phyloP scores from a whole-genome alignment of 1,140 invertebrate genomes.

The Ips nitidus region DNA sequence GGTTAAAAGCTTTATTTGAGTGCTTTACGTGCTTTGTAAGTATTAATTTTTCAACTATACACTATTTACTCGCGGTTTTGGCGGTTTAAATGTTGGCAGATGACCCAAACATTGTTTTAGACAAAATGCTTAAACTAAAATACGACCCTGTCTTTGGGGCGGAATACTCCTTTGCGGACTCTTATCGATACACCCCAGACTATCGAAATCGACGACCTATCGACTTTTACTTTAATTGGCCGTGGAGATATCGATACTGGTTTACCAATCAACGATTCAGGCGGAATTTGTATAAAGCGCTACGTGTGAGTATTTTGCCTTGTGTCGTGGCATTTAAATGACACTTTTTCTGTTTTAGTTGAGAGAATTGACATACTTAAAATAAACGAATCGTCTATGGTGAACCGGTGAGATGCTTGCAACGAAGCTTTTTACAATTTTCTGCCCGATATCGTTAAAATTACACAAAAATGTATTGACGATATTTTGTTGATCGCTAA shows the following conservation, averaged over 20 bases:
- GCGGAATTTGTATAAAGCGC: constrained; percentile 35
- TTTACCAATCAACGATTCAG: constrained; percentile 35
- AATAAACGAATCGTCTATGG: background rate
- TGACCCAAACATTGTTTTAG: constrained; percentile 4
- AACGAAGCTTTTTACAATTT: too few relatives aligned
- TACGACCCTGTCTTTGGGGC: constrained; percentile 39
- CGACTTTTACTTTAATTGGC: constrained; percentile 41
- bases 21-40: constrained; percentile 3
- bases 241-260: constrained; percentile 40
- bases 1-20: constrained; percentile 14
- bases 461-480: too few relatives aligned
- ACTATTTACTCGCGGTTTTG: background rate
- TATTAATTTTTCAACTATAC: constrained; percentile 1
- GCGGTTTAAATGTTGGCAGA: background rate
- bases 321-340: background rate
- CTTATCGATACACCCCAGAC: constrained; percentile 35
- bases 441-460: too few relatives aligned
- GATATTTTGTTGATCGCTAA: too few relatives aligned
- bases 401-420: too few relatives aligned
- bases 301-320: constrained; percentile 32
- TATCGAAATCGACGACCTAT: constrained; percentile 34
- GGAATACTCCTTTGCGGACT: constrained; percentile 30
- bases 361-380: constrained; percentile 34
- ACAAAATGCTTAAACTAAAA: constrained; percentile 39
- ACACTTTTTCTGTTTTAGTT: constrained; percentile 29